Conservation (phyloP, 2,113 vertebrate genomes). For the Oryzias curvinotus region DNA sequence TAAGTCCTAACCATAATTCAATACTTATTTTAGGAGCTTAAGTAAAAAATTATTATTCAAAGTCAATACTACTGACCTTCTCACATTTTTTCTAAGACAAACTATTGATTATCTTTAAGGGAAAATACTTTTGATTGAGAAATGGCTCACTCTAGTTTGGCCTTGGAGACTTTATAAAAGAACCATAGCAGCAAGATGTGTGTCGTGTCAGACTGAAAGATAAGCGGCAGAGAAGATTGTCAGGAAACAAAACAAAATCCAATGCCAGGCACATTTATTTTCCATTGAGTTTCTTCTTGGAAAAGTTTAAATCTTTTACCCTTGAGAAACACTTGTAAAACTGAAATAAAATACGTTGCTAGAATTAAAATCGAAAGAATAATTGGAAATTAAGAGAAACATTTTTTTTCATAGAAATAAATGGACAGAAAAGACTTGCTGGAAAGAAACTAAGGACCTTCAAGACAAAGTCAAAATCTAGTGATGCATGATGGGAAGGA, state of each 20-base stretch:
- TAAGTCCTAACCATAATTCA: not conserved
- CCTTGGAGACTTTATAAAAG: too few relatives aligned
- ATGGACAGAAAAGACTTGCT: not conserved
- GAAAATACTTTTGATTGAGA: not conserved
- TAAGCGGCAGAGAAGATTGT: too few relatives aligned
- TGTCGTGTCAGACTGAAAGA: too few relatives aligned
- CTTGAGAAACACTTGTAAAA: not conserved
- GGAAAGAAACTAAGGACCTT: too few relatives aligned
- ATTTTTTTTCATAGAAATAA: not conserved
- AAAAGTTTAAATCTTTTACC: not conserved
- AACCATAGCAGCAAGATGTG: too few relatives aligned
- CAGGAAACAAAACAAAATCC: too few relatives aligned
- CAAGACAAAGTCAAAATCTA: too few relatives aligned
- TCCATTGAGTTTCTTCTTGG: too few relatives aligned
- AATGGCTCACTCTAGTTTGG: too few relatives aligned
- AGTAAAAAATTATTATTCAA: not conserved
- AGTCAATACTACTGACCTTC: not conserved
- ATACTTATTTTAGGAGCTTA: not conserved
- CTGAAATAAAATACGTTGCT: not conserved
- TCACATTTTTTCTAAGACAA: not conserved
- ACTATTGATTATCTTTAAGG: not conserved
- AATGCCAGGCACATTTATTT: too few relatives aligned
- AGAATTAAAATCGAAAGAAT: not conserved
- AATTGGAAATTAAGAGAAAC: not conserved
- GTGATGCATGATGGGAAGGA: too few relatives aligned